Base-by-base conservation (phyloP, 2,113 vertebrate species). In the Boleophthalmus pectinirostris region DNA sequence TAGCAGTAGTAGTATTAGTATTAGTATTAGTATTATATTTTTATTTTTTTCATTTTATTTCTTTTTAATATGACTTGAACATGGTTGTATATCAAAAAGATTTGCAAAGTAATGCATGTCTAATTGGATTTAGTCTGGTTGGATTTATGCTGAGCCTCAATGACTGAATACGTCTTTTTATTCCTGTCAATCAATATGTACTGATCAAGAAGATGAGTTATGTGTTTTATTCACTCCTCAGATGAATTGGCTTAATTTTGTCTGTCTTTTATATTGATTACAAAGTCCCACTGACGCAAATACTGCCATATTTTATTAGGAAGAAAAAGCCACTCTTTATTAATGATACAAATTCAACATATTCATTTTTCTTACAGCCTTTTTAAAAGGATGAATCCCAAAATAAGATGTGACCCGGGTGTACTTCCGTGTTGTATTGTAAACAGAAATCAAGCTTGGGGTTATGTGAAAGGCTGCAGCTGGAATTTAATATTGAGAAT, bases 241-340 rank as follows among this genome's bases (percentile, higher is more conserved):
- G 65, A 33, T 33, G 7, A 45, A 82, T 80, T 74, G 70, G 60
- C 16, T 65, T 71, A 73, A 69, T 69, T 78, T 82, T 72, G 64
- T 81, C 70, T 80, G 25, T 83, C n/a, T n/a, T n/a, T 74, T 54
- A 29, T 58, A 78, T 79, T 77, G 74, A 82, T 70, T 71, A 18
- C 53, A 15, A 66, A 63, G 60, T 70, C 78, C 13, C 2, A 35
- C 49, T 72, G 68, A 65, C 63, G 68, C 75, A 70, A 87, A 56
- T 45, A 68, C 83, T 69, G 46, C 10, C 38, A 33, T 60, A 72
- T 63, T 80, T 66, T 74, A 53, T 33, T 16, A 5, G 3, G 65
- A 77, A 51, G 18, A 56, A 77, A 84, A 57, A 70, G 68, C 43
- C 80, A 82, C 82, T 51, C 3, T 51, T 73, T 73, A 87, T 78